Conservation (phyloP, 2,888 invertebrate species). For the Prosapia bicincta region DNA sequence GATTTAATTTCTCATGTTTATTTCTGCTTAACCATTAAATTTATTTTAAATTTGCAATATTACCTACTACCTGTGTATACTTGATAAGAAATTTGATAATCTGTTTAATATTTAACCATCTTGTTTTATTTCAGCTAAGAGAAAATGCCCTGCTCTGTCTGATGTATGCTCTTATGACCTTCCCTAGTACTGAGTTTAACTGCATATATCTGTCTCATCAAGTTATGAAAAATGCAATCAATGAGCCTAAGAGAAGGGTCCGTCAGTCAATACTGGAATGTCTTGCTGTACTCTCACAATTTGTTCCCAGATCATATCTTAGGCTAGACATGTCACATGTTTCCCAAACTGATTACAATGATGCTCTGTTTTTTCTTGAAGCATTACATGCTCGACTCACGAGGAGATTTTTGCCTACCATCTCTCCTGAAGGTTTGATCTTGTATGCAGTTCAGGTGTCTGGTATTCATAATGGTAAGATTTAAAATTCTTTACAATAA, state of each 20-base stretch:
- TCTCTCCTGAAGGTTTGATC: constrained; percentile 67
- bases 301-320: constrained; percentile 44
- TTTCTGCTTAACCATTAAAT: too few relatives aligned
- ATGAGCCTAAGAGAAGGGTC: constrained; percentile 67
- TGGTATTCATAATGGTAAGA: constrained; percentile 27
- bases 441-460: constrained; percentile 69
- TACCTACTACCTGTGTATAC: too few relatives aligned
- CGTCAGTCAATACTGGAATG: constrained; percentile 76
- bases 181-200: constrained; percentile 74
- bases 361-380: constrained; percentile 42
- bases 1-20: too few relatives aligned
- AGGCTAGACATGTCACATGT: constrained; percentile 9
- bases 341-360: constrained; percentile 12
- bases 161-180: constrained; percentile 72
- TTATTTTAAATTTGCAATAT: too few relatives aligned
- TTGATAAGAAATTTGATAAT: too few relatives aligned
- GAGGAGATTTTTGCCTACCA: constrained; percentile 67
- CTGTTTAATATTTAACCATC: background rate
- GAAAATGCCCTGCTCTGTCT: constrained; percentile 73
- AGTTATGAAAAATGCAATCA: constrained; percentile 44
- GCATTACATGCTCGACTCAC: constrained; percentile 73
- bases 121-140: constrained; percentile 51
- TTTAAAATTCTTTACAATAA: too few relatives aligned
- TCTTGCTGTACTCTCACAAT: constrained; percentile 72
- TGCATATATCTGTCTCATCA: constrained; percentile 40